Evolutionary conservation across 2,113 vertebrate species (phyloP), one percentile per base, ranked within the genome.

Genomic region (Clarias batrachus): DNA sequence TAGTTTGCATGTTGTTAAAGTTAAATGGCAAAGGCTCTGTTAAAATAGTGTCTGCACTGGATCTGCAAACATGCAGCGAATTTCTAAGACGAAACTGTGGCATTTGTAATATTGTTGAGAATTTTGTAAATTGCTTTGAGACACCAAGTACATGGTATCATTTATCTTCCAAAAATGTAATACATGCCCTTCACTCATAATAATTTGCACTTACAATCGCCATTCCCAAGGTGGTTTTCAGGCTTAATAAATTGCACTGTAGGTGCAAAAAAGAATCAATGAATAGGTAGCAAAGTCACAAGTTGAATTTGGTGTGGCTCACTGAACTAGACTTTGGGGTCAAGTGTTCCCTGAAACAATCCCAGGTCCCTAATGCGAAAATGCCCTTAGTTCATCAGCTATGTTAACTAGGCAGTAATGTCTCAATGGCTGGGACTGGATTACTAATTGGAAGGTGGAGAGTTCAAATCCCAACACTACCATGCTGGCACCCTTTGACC

Each of bases 401-500:
- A 79, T 10, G 16, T 76, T 59, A 59, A 59, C 56, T 33, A 59
- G n/a, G 16, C 54, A 17, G 41, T n/a, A 21, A 52, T 2, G 41
- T 4, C 14, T 27, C n/a, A 57, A 16, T 57, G 54, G 14, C 57
- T 7, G 17, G 14, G n/a, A 57, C 54, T 10, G 21, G n/a, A 54
- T 8, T 57, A 57, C 77, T 79, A 79, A 79, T 33, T 80, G 56
- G 27, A 33, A 21, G n/a, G 76, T 4, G 3, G 54, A 19, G 56
- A 80, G 77, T 60, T 80, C 56, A 80, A 59, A 33, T 80, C 77
- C 56, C 27, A 80, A 10, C 54, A 33, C n/a, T 27, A 30, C 56
- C 27, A 33, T 60, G 77, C 17, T 80, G 77, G 56, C 56, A 60
- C 56, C 77, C 77, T 80, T 80, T 59, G 77, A 56, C 27, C 77